phyloP scores from a whole-genome alignment of 2,888 invertebrate genomes.

The Eupsilia transversa region DNA sequence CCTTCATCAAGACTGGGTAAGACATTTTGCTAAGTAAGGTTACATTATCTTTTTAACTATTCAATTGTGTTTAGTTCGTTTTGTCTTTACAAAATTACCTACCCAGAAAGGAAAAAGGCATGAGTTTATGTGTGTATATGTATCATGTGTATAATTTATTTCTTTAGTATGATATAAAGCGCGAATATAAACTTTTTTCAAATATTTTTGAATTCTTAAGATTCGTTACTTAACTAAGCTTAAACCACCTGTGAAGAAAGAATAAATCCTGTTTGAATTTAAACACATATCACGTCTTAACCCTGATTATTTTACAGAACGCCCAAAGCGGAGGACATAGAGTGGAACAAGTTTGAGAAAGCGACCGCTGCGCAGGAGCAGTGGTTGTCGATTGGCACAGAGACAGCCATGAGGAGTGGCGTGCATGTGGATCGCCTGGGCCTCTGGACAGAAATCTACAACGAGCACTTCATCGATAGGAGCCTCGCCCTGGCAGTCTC shows the following conservation, averaged over 20 bases:
- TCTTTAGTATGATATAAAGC: neutral
- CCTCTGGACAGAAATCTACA: slow-evolving; percentile 81
- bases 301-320: slow-evolving; percentile 67
- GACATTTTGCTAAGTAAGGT: slow-evolving; percentile 31
- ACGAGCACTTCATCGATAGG: slow-evolving; percentile 78
- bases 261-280: neutral
- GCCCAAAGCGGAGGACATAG: slow-evolving; percentile 70
- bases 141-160: neutral
- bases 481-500: slow-evolving; percentile 57
- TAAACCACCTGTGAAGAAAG: neutral
- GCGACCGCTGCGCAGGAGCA: slow-evolving; percentile 70
- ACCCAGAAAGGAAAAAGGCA: neutral
- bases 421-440: slow-evolving; percentile 75
- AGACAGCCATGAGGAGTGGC: slow-evolving; percentile 66
- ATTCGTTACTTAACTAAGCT: neutral
- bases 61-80: too few species aligned
- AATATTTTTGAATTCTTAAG: neutral
- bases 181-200: neutral
- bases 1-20: slow-evolving; percentile 90
- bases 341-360: slow-evolving; percentile 72
- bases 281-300: neutral
- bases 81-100: neutral
- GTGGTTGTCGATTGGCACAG: slow-evolving; percentile 75
- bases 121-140: neutral
- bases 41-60: neutral